Percentiles rank a stretch among this genome's conserved stretches.
phyloP scores from a whole-genome alignment of 1,140 invertebrate genomes.

The Lycorma delicatula region DNA sequence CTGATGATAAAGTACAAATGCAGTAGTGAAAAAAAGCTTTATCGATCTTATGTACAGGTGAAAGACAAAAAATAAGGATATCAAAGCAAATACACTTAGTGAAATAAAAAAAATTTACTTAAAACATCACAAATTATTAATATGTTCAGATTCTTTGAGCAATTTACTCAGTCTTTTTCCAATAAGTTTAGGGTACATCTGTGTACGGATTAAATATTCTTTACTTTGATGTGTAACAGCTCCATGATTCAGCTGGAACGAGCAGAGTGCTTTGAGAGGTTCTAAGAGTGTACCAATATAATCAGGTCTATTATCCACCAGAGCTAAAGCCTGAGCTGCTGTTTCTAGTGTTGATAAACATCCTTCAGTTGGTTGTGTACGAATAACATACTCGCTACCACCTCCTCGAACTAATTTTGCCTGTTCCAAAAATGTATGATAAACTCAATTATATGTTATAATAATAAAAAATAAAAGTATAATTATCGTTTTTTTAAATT shows the following conservation, averaged over 20 bases:
- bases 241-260: constrained; percentile 78
- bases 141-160: too few relatives aligned
- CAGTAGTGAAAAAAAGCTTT: too few relatives aligned
- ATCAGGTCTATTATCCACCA: constrained; percentile 59
- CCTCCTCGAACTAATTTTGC: constrained; percentile 64
- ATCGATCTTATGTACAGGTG: too few relatives aligned
- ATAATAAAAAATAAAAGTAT: too few relatives aligned
- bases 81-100: too few relatives aligned
- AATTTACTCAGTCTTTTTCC: constrained; percentile 53
- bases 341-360: constrained; percentile 88
- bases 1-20: too few relatives aligned
- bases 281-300: constrained; percentile 59
- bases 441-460: too few relatives aligned
- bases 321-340: constrained; percentile 68
- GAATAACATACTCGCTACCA: constrained; percentile 80
- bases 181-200: constrained; percentile 72
- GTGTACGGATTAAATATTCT: constrained; percentile 77
- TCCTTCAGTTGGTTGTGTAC: constrained; percentile 85
- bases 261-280: constrained; percentile 73
- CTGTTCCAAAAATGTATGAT: too few relatives aligned
- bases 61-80: too few relatives aligned
- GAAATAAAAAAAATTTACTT: too few relatives aligned
- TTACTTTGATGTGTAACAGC: constrained; percentile 89
- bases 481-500: too few relatives aligned
- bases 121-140: too few relatives aligned